Evolutionary conservation across 2,797 vertebrate genomes (phyloP), one percentile per base, ranked within the genome.

Genomic region (Onychomys arenicola): DNA sequence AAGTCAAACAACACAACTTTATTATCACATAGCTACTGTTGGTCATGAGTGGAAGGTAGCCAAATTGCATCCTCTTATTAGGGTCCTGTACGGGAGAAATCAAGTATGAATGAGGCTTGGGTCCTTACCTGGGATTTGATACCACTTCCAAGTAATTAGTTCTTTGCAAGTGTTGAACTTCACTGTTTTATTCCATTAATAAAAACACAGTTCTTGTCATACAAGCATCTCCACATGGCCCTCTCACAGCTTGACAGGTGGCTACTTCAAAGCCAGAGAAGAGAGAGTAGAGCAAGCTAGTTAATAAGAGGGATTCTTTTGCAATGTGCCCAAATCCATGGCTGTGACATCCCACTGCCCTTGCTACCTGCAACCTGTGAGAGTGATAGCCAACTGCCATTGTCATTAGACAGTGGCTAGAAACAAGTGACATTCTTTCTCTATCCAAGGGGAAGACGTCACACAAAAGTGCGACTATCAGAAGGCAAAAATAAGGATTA

Each of bases 191-290:
- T 81, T 71, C 40, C 37, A 9, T 52, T 57, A 16, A 34, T 37
- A 52, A 37, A 81, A 76, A 52, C 27, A 27, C 9, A n/a, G 5
- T 52, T 86, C 29, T 89, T 67, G 6, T n/a, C 25, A 67, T 37
- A 4, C 12, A 32, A 2, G 21, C 17, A 4, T 82, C 34, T 77
- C n/a, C 29, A n/a, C 2, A 9, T 0, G 1, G 6, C 0, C 11
- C 59, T 93, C 16, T 46, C 9, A 67, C n/a, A 84, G 49, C 2
- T 12, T 16, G 25, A 40, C 27, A 87, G 16, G 21, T 63, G 27
- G 14, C 49, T 83, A 84, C 52, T 84, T 89, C 71, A 92, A 84
- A 83, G 25, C 67, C n/a, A 89, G 67, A 19, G 43, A 59, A 95
- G 14, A 89, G 61, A 57, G 34, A 63, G 52, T 52, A 59, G 40